phyloP scores from a whole-genome alignment of 2,888 invertebrate species.

The Eupelmus urozonus region DNA sequence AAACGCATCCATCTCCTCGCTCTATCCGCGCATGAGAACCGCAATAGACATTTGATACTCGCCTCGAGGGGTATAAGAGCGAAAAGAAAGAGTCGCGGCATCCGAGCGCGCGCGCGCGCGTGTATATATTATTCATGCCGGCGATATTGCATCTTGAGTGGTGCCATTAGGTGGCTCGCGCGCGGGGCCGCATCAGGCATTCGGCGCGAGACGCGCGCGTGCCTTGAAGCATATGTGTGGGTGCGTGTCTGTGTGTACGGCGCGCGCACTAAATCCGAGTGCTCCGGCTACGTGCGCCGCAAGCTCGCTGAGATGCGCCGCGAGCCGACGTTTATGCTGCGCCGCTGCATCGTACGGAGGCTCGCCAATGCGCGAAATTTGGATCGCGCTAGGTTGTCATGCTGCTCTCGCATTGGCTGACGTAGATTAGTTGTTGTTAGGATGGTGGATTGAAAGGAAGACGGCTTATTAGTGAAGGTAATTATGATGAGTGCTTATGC shows the following conservation, averaged over 20 bases:
- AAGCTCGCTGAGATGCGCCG: constrained; percentile 37
- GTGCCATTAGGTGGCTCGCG: constrained; percentile 73
- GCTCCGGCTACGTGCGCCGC: not conserved
- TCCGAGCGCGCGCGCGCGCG: constrained; percentile 20
- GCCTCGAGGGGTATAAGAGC: not conserved
- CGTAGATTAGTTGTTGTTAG: not conserved
- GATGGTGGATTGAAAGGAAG: too few species aligned
- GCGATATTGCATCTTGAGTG: constrained; percentile 75
- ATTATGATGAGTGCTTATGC: too few species aligned
- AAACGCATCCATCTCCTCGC: not conserved
- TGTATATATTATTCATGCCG: constrained; percentile 73
- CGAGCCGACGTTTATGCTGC: not conserved
- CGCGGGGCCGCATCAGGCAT: constrained; percentile 28
- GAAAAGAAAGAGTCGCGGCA: not conserved
- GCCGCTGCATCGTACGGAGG: not conserved
- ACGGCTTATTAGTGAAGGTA: too few species aligned
- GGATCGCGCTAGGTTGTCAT: too few species aligned
- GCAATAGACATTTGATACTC: not conserved
- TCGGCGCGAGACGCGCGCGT: constrained; percentile 1
- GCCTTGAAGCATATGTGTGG: not conserved
- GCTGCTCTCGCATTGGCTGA: too few species aligned
- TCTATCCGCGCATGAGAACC: not conserved
- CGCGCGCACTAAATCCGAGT: constrained; percentile 22
- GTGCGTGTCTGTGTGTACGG: constrained; percentile 6
- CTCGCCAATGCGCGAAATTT: not conserved